A percentile compares a stretch with the other conserved stretches of the same genome.
These are phyloP conservation scores for Amblyraja radiata DNA, from an alignment of 2,797 vertebrate genomes.

Conservation along the genomic window DNA sequence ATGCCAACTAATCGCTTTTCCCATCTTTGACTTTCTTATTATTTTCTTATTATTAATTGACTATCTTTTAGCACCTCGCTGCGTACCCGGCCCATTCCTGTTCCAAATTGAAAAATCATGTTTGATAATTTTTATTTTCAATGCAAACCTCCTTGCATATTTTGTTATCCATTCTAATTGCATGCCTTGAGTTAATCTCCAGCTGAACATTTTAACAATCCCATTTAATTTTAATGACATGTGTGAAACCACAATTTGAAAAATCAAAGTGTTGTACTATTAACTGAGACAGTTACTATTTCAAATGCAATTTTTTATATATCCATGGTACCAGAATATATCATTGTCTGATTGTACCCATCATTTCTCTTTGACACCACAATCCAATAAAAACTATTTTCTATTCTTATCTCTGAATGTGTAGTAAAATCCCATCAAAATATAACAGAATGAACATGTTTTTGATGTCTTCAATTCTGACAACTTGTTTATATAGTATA, in stretches of 20 bases:
- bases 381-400: not conserved
- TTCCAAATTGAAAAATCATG: too few species aligned
- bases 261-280: not conserved
- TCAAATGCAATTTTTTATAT: not conserved
- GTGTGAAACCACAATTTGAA: constrained; percentile 8
- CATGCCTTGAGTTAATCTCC: not conserved
- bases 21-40: too few species aligned
- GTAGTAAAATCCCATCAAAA: not conserved
- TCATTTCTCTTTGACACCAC: not conserved
- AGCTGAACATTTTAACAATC: constrained; percentile 7
- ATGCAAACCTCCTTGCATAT: too few species aligned
- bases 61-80: too few species aligned
- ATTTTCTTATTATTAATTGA: too few species aligned
- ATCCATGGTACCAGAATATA: not conserved
- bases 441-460: too few species aligned
- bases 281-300: not conserved
- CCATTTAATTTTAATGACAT: not conserved
- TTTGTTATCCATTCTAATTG: too few species aligned
- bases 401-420: not conserved
- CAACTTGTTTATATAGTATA: too few species aligned
- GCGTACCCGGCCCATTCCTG: too few species aligned
- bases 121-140: too few species aligned
- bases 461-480: not conserved
- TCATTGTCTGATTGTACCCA: not conserved
- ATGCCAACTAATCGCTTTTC: too few species aligned